Evolutionary conservation across 2,888 invertebrate genomes (phyloP), one percentile per base, ranked within the genome.

Genomic region (Dromius quadrimaculatus): DNA sequence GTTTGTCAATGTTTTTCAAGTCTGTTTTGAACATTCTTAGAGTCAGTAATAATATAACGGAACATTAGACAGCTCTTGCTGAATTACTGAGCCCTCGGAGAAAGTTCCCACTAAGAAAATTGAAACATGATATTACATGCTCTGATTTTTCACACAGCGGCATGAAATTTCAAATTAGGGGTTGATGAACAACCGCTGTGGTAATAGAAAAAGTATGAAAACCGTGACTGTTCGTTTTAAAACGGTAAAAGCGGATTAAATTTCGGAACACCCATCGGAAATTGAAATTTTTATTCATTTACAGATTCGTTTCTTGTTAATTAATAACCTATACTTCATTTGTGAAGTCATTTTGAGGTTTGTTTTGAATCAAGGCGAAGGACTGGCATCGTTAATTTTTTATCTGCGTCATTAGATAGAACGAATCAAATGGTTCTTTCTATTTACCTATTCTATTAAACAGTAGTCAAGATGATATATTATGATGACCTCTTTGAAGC

Each of bases 81-180:
- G 28, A 3, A 54, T 54, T 19, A 54, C 23, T 28, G 50, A 54
- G 50, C 36, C 2, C 19, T 5, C n/a, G 20, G 66, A 57, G 66
- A 66, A 66, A 66, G 66, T 66, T 23, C 38, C 23, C 57, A 13
- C 15, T 11, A 45, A 34, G 47, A 65, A 50, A 65, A 65, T 65
- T 65, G 65, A 54, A 66, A 54, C 57, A 38, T 57, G 23, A 66
- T 66, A 66, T 66, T 66, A 66, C 66, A 66, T 66, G 66, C 66
- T 41, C 57, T 41, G 38, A 66, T 66, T 66, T 66, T 66, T 66
- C 66, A 66, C 66, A 66, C 66, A 57, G 28, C 38, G 2, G 38
- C 66, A 66, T 66, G 66, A 54, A 66, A 66, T 66, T 66, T 54
- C 66, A 66, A 57, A 57, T 66, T 66, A 66, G 38, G 66, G 57